Percentiles rank a stretch among this genome's conserved stretches.
These are phyloP conservation scores for Nymphalis io DNA, from an alignment of 1,140 invertebrate genomes.

Conservation along the genomic window DNA sequence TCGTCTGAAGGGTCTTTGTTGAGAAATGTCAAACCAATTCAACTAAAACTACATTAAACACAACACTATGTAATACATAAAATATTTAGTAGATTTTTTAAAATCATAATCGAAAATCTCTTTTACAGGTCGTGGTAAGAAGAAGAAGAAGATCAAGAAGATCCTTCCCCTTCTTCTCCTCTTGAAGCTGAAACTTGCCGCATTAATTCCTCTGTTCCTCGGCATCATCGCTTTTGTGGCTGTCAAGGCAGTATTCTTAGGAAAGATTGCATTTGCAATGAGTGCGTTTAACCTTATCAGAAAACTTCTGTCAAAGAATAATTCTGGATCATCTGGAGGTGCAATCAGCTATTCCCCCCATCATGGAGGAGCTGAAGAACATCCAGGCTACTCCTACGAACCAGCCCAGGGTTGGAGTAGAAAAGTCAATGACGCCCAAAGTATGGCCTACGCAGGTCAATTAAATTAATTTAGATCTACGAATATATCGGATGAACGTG, in stretches of 20 bases:
- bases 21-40: not conserved
- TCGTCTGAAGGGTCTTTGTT: constrained; percentile 6
- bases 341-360: constrained; percentile 49
- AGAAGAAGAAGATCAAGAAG: constrained; percentile 88
- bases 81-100: no score
- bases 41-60: no score
- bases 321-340: constrained; percentile 41
- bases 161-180: constrained; percentile 87
- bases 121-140: constrained; percentile 83
- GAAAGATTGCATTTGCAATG: constrained; percentile 90
- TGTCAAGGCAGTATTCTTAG: constrained; percentile 90
- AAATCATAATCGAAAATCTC: not conserved
- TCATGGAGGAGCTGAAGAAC: constrained; percentile 58
- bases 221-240: constrained; percentile 89
- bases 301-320: constrained; percentile 81
- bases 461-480: constrained; percentile 42
- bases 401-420: constrained; percentile 81
- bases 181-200: constrained; percentile 89
- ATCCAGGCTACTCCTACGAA: constrained; percentile 71
- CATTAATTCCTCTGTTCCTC: constrained; percentile 88
- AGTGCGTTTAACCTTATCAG: constrained; percentile 87
- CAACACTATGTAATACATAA: no score
- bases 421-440: constrained; percentile 80
- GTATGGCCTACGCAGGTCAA: constrained; percentile 84
- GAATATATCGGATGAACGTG: constrained; percentile 33